These are phyloP conservation scores for Festucalex cinctus DNA, from an alignment of 2,113 vertebrate genomes.

Conservation along the genomic window DNA sequence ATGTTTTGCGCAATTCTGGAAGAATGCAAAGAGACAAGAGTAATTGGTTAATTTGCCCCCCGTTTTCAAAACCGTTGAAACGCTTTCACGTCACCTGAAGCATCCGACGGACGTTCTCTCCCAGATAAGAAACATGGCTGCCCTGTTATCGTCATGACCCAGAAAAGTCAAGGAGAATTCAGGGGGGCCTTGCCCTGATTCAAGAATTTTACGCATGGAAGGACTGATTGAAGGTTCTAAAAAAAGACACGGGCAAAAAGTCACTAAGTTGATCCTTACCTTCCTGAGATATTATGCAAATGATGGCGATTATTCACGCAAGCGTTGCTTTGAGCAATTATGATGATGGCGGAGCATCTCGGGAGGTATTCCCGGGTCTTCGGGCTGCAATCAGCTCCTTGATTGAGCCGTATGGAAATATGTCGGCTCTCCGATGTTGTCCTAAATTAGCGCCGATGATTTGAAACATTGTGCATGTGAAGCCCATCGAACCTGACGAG, in stretches of 20 bases:
- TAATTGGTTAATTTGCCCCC: too few species aligned
- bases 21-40: too few species aligned
- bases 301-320: constrained; percentile 28
- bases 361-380: constrained; percentile 4
- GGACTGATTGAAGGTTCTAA: constrained; percentile 12
- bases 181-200: constrained; percentile 36
- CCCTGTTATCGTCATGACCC: constrained; percentile 46
- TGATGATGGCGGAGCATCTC: constrained; percentile 15
- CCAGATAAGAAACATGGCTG: constrained; percentile 38
- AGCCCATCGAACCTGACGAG: not conserved
- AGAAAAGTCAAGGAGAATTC: constrained; percentile 54
- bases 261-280: constrained; percentile 27
- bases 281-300: constrained; percentile 40
- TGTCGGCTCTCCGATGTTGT: not conserved
- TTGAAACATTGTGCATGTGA: not conserved
- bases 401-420: constrained; percentile 13
- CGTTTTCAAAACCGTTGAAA: not conserved
- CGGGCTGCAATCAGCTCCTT: constrained; percentile 11
- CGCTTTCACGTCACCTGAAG: not conserved
- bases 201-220: constrained; percentile 19
- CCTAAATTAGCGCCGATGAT: not conserved
- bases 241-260: constrained; percentile 5
- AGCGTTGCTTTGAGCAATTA: constrained; percentile 18
- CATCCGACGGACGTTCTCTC: not conserved
- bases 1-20: too few species aligned